These are phyloP conservation scores for Epizoanthus rinbou DNA, from an alignment of 92 coral and sea anemone species.

Conservation along the genomic window DNA sequence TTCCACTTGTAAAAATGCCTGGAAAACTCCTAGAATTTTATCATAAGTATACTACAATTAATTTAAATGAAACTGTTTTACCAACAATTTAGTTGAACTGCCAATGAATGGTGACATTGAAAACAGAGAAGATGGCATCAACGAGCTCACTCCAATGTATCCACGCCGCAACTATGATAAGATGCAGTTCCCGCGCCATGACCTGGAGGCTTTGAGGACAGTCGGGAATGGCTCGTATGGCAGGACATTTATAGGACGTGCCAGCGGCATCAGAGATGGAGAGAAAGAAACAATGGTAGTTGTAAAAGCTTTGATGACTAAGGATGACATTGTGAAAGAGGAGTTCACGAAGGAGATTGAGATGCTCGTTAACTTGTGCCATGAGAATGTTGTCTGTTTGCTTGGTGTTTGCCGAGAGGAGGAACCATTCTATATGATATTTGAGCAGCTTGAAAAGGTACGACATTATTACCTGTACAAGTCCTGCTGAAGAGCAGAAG, in stretches of 20 bases:
- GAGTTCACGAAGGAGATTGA: slow-evolving; percentile 85
- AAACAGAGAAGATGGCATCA: slow-evolving; percentile 62
- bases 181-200: slow-evolving; percentile 95
- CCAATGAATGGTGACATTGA: slow-evolving; percentile 75
- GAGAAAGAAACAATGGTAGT: slow-evolving; percentile 92
- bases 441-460: slow-evolving; percentile 95
- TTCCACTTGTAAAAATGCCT: too few species aligned
- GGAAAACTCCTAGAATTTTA: too few species aligned
- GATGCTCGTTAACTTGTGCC: slow-evolving; percentile 65
- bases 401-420: slow-evolving; percentile 90
- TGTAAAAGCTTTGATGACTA: slow-evolving; percentile 86
- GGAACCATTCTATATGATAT: slow-evolving; percentile 86
- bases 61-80: background rate
- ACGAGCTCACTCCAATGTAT: slow-evolving; percentile 68
- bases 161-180: slow-evolving; percentile 82
- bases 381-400: slow-evolving; percentile 76
- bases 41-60: too few species aligned
- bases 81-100: slow-evolving; percentile 12
- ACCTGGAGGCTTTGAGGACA: slow-evolving; percentile 88
- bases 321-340: slow-evolving; percentile 80
- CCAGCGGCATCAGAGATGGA: slow-evolving; percentile 92
- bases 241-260: slow-evolving; percentile 92
- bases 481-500: too few species aligned
- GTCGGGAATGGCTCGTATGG: slow-evolving; percentile 94
- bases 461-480: background rate